A percentile compares a stretch with the other conserved stretches of the same genome.
Evolutionary conservation across 2,888 invertebrate genomes (phyloP).

Genomic region (Caenorhabditis macrosperma): DNA sequence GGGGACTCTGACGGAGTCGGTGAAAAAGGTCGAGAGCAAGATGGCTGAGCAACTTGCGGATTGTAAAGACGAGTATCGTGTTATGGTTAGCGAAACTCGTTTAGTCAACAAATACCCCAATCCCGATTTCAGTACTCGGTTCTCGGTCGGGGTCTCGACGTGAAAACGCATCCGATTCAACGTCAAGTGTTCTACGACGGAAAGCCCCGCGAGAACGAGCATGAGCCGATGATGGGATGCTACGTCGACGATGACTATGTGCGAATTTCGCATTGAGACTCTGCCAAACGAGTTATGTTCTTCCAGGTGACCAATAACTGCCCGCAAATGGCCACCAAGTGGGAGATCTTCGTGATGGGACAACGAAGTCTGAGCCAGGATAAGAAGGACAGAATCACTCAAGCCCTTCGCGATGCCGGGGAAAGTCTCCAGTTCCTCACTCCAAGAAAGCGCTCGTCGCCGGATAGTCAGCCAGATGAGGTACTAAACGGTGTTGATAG

Average conservation of each 20-base stretch:
- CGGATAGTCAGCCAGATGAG: not conserved
- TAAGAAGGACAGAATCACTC: not conserved
- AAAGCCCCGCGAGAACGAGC: conserved; percentile 16
- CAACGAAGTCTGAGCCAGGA: conserved; percentile 17
- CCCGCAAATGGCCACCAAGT: conserved; percentile 42
- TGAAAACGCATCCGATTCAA: conserved; percentile 41
- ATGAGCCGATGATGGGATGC: conserved; percentile 19
- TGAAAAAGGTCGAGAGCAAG: not conserved
- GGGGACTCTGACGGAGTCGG: conserved; percentile 13
- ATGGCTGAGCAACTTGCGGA: conserved; percentile 9
- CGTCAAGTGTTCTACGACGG: conserved; percentile 43
- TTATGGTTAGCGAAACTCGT: conserved; percentile 19
- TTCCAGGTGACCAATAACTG: conserved; percentile 26
- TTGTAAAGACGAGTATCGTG: conserved; percentile 4
- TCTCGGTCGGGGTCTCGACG: conserved; percentile 39
- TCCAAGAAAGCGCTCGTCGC: conserved; percentile 32
- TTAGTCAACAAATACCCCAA: too few relatives aligned
- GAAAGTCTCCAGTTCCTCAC: conserved; percentile 23
- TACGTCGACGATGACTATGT: conserved; percentile 43
- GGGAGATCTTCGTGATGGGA: conserved; percentile 53
- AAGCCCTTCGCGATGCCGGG: conserved; percentile 13
- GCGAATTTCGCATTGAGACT: too few relatives aligned
- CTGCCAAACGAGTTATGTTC: too few relatives aligned
- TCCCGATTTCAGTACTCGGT: conserved; percentile 30
- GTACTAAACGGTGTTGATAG: not conserved